Conservation (phyloP, 2,888 invertebrate species). For the Cryptosula pallasiana region DNA sequence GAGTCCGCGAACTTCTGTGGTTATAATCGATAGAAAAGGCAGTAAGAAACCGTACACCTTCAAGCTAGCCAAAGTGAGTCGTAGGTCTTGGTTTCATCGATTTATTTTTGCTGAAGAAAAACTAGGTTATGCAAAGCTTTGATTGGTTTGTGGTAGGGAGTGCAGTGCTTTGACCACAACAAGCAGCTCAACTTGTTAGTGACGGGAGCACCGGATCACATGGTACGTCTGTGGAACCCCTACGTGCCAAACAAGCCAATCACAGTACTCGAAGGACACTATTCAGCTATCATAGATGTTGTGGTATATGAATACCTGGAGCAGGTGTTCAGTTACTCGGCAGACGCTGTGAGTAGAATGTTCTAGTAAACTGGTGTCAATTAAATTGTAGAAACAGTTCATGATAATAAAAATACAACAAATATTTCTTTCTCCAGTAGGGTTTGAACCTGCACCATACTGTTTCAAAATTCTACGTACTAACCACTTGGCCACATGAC, state of each 20-base stretch:
- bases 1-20: slow-evolving; percentile 40
- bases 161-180: slow-evolving; percentile 50
- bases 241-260: slow-evolving; percentile 50
- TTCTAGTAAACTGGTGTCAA: no score
- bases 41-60: slow-evolving; percentile 49
- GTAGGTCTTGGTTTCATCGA: slow-evolving; percentile 31
- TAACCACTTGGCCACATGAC: no score
- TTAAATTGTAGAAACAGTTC: no score
- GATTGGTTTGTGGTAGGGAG: no score
- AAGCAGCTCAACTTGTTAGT: slow-evolving; percentile 47
- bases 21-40: slow-evolving; percentile 43
- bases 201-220: slow-evolving; percentile 49
- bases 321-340: slow-evolving; percentile 50
- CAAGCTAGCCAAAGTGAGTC: slow-evolving; percentile 45
- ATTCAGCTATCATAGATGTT: slow-evolving; percentile 47
- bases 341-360: slow-evolving; percentile 47
- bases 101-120: no score
- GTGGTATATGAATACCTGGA: slow-evolving; percentile 44
- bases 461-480: no score
- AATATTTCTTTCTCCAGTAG: no score
- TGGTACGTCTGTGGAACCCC: slow-evolving; percentile 51
- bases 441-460: no score
- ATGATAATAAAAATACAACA: no score
- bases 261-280: slow-evolving; percentile 47
- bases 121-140: no score